A percentile compares a stretch with the other conserved stretches of the same genome.
Conservation (phyloP, 2,888 invertebrate species). For the Congeria kusceri region DNA sequence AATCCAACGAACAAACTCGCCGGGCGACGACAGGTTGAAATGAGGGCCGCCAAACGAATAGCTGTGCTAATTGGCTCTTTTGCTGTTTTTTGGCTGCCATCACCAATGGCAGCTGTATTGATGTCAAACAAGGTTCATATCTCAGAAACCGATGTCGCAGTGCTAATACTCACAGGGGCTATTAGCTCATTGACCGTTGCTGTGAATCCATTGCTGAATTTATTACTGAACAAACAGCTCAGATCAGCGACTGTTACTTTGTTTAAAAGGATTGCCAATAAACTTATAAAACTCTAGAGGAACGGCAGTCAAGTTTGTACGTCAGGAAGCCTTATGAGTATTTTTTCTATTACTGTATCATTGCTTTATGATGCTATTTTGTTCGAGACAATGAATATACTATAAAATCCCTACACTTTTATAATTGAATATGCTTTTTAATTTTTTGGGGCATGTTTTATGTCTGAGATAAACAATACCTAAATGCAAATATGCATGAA, state of each 20-base stretch:
- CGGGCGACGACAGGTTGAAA: conserved; percentile 76
- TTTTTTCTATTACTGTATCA: too few relatives aligned
- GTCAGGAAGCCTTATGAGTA: too few relatives aligned
- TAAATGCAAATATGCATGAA: too few relatives aligned
- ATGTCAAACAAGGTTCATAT: conserved; percentile 37
- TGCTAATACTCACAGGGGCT: conserved; percentile 42
- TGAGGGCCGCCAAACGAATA: conserved; percentile 75
- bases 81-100: conserved; percentile 60
- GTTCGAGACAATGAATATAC: too few relatives aligned
- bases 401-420: too few relatives aligned
- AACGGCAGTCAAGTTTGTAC: too few relatives aligned
- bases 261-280: too few relatives aligned
- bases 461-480: too few relatives aligned
- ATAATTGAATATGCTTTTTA: too few relatives aligned
- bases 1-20: conserved; percentile 70
- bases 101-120: conserved; percentile 51
- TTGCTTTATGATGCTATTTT: too few relatives aligned
- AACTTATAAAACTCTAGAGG: too few relatives aligned
- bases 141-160: conserved; percentile 30
- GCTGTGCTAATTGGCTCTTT: conserved; percentile 64
- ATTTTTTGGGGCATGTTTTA: too few relatives aligned
- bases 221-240: conserved; percentile 63
- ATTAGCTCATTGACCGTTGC: conserved; percentile 56
- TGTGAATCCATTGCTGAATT: conserved; percentile 63
- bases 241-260: conserved; percentile 27